A percentile compares a stretch with the other conserved stretches of the same genome.
These are phyloP conservation scores for Helicoverpa zea DNA, from an alignment of 1,140 invertebrate genomes.

Conservation along the genomic window DNA sequence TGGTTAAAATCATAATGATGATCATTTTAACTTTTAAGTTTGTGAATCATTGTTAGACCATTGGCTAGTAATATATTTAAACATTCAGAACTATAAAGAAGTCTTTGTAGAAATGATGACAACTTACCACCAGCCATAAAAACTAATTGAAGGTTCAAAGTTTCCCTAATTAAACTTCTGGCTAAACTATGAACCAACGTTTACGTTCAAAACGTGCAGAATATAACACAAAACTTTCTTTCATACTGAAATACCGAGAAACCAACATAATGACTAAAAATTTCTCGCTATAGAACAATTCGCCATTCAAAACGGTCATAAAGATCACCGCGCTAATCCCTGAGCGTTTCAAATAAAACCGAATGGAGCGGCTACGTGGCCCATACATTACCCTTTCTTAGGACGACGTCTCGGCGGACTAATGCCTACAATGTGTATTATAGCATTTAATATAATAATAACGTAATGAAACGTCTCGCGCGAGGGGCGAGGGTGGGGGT, in stretches of 20 bases:
- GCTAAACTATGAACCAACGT: not conserved
- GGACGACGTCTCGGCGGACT: conserved; percentile 73
- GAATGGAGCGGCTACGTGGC: conserved; percentile 57
- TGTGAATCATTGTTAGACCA: too few species aligned
- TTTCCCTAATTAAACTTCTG: not conserved
- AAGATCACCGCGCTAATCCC: conserved; percentile 68
- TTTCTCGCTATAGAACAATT: conserved; percentile 59
- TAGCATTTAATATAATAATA: conserved; percentile 87
- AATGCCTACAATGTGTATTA: conserved; percentile 85
- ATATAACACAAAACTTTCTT: conserved; percentile 44
- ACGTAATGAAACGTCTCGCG: conserved; percentile 85
- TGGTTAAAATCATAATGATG: too few species aligned
- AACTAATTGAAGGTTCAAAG: not conserved
- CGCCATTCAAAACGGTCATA: conserved; percentile 61
- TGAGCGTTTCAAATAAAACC: conserved; percentile 68
- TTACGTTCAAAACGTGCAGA: conserved; percentile 43
- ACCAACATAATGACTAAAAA: conserved; percentile 51
- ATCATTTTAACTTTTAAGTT: too few species aligned
- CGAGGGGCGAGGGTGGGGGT: conserved; percentile 57
- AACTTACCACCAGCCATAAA: not conserved
- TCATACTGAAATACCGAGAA: conserved; percentile 55
- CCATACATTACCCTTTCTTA: conserved; percentile 76
- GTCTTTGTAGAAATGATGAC: too few species aligned
- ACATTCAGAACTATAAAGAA: too few species aligned
- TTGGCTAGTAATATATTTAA: too few species aligned